Evolutionary conservation across 2,113 vertebrate genomes (phyloP), one percentile per base, ranked within the genome.

Genomic region (Carlito syrichta): DNA sequence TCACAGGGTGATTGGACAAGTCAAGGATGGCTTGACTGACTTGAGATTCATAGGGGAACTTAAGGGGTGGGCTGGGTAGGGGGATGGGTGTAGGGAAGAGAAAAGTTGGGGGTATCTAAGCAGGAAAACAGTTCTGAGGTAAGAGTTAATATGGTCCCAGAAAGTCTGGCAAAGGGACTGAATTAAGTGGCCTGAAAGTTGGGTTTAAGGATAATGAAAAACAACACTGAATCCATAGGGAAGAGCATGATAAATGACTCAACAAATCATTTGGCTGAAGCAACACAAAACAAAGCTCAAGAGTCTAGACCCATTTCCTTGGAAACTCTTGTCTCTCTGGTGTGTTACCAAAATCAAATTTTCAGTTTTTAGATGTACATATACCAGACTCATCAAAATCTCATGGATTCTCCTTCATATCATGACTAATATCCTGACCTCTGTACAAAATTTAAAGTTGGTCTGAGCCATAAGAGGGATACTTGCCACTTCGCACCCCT

Each of bases 311-410:
- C 83, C 54, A 78, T 54, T 89, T 93, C 32, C n/a, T 84, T 52
- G 48, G n/a, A 92, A 79, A 50, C 7, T 11, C 16, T 68, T 30
- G 35, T 8, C 25, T 78, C 77, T n/a, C 27, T 71, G 27, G 12
- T 63, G 3, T n/a, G 78, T 62, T 78, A 89, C 93, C 52, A 88
- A 97, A 82, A 93, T 66, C 48, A 86, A 68, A 89, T 54, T 27
- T 54, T 13, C 13, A 25, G 6, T 58, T 86, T 94, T 92, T 79
- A 50, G 58, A 81, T 54, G 32, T n/a, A 62, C 52, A 32, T 22
- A 35, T 85, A 50, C n/a, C 30, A 79, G 62, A 93, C 76, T 79
- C 43, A 89, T 81, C 40, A 40, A 93, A 86, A 62, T 17, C 19
- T 68, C 54, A 76, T 56, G 35, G 38, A 69, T 60, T 74, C 27